Evolutionary conservation across 2,113 vertebrate genomes (phyloP).

Genomic region (Syngnathoides biaculeatus): DNA sequence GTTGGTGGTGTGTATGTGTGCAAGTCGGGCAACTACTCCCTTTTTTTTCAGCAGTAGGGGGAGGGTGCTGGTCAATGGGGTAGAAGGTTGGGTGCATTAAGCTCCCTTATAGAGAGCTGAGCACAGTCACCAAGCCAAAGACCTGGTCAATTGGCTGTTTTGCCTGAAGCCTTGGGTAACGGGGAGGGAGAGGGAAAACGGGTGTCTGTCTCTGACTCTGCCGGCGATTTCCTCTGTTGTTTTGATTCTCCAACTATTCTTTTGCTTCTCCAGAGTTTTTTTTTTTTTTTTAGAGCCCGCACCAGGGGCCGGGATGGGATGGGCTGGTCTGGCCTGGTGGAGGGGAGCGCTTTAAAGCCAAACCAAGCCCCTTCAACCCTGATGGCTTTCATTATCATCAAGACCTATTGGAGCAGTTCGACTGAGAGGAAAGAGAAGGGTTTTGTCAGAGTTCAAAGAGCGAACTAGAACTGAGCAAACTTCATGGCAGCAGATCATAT

Average conservation of each 20-base stretch:
- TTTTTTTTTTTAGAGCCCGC: constrained; percentile 61
- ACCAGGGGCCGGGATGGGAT: constrained; percentile 47
- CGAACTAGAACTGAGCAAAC: not conserved
- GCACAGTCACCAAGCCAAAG: constrained; percentile 70
- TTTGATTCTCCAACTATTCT: constrained; percentile 62
- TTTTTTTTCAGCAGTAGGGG: constrained; percentile 60
- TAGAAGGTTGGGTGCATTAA: constrained; percentile 81
- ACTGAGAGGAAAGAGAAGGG: constrained; percentile 12
- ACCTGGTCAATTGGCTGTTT: constrained; percentile 80
- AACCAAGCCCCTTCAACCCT: constrained; percentile 51
- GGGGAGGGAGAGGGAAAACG: constrained; percentile 4
- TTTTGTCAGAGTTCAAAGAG: not conserved
- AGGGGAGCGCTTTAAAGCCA: constrained; percentile 70
- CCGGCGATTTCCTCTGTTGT: constrained; percentile 73
- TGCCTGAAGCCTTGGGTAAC: constrained; percentile 46
- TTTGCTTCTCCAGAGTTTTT: constrained; percentile 49
- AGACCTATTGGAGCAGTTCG: constrained; percentile 43
- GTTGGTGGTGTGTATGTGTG: constrained; percentile 6
- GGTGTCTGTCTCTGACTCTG: constrained; percentile 62
- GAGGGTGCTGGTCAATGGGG: constrained; percentile 83
- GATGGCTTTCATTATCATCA: constrained; percentile 43
- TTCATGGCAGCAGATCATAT: not conserved
- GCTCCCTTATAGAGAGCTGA: constrained; percentile 70
- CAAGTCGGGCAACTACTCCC: constrained; percentile 2
- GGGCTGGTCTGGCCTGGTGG: constrained; percentile 68